Conservation (phyloP, 1,140 invertebrate species). For the Drosophila melanica region DNA sequence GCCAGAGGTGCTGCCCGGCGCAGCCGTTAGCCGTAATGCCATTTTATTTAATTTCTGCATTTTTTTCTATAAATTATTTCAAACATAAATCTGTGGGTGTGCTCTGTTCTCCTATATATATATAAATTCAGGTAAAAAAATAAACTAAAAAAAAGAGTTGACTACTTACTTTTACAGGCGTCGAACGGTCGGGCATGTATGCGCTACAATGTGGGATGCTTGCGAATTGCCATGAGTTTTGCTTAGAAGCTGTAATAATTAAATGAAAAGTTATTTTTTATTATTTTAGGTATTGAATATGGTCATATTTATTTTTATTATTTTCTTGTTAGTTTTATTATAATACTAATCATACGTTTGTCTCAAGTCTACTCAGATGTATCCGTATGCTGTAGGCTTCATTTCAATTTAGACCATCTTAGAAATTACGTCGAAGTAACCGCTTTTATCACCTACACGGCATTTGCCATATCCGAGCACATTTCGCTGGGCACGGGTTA, state of each 20-base stretch:
- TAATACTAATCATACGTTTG: too few species aligned
- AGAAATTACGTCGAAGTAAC: too few species aligned
- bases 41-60: slow-evolving; percentile 77
- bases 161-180: slow-evolving; percentile 12
- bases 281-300: background rate
- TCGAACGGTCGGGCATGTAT: background rate
- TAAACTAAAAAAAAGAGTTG: slow-evolving; percentile 32
- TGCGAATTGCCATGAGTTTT: background rate
- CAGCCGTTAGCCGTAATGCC: slow-evolving; percentile 58
- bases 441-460: slow-evolving; percentile 17
- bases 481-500: slow-evolving; percentile 27
- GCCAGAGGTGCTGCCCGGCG: slow-evolving; percentile 13
- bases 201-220: slow-evolving; percentile 12
- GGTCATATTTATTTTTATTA: too few species aligned
- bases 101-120: slow-evolving; percentile 34
- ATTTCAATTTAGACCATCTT: background rate
- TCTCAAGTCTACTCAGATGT: too few species aligned
- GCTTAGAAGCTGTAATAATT: background rate
- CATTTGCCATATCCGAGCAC: slow-evolving; percentile 31
- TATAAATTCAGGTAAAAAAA: slow-evolving; percentile 30
- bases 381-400: too few species aligned
- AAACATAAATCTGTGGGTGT: slow-evolving; percentile 76
- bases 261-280: background rate
- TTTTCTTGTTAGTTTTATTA: too few species aligned
- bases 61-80: slow-evolving; percentile 81